phyloP scores from a whole-genome alignment of 2,113 vertebrate species.

The Gavialis gangeticus region DNA sequence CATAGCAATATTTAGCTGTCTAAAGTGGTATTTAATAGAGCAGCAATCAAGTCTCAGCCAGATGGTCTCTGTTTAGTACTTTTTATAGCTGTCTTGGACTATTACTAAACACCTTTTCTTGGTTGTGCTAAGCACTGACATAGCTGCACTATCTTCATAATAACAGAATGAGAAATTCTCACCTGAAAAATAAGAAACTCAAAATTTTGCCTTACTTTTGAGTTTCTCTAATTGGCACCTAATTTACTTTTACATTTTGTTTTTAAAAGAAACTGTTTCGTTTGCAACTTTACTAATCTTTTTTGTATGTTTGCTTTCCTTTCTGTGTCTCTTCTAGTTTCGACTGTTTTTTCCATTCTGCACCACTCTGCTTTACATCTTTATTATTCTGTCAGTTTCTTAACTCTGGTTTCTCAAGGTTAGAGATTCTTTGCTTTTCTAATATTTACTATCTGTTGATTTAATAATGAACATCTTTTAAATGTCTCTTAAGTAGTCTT shows the following conservation, averaged over 20 bases:
- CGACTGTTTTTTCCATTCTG: conserved; percentile 86
- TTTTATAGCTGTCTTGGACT: background rate
- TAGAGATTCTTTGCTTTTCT: conserved; percentile 83
- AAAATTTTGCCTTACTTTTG: conserved; percentile 69
- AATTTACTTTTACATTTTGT: conserved; percentile 69
- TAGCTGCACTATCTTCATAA: conserved; percentile 12
- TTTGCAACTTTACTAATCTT: conserved; percentile 79
- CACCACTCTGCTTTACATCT: conserved; percentile 84
- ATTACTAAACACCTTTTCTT: conserved; percentile 56
- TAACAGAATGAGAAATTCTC: conserved; percentile 64
- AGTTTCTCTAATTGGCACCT: conserved; percentile 63
- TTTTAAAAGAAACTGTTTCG: conserved; percentile 72
- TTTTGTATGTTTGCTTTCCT: conserved; percentile 84
- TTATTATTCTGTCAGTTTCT: conserved; percentile 87
- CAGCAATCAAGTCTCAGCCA: background rate
- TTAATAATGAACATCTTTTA: conserved; percentile 68
- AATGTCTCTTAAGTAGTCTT: conserved; percentile 6
- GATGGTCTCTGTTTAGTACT: background rate
- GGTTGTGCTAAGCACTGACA: conserved; percentile 62
- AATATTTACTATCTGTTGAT: conserved; percentile 75
- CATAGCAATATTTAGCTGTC: background rate
- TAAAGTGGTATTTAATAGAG: background rate
- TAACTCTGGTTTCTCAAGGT: conserved; percentile 85
- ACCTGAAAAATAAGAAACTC: conserved; percentile 62
- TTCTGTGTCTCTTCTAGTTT: conserved; percentile 85